Base-by-base conservation (phyloP, 2,113 vertebrate species). In the Muscicapa adusta region DNA sequence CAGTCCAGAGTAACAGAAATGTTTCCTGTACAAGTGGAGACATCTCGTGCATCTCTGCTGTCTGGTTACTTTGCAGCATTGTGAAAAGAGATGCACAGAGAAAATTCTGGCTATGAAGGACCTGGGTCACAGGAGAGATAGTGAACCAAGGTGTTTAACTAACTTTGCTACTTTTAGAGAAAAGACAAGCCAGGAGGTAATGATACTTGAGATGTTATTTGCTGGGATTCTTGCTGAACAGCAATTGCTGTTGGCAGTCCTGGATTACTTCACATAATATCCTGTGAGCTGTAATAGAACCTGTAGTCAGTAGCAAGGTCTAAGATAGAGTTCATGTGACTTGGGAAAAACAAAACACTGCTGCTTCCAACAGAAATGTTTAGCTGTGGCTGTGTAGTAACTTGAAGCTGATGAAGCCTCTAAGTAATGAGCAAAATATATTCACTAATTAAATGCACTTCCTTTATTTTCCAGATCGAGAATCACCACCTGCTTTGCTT, bases 61-160 rank as follows among this genome's bases (percentile, higher is more conserved):
- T 58, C 58, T 56, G 18, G 8, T n/a, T 73, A 67, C 60, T 83
- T 73, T 83, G 78, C 51, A 88, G 31, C 42, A 6, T 50, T 57
- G 36, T 72, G 68, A 56, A 74, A 62, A 61, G 73, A 60, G 70
- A 71, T 33, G 23, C 45, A 28, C n/a, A 36, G 72, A n/a, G 33
- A 75, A 58, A 62, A 56, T 76, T 58, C 58, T 85, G 42, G 8
- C 47, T 78, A 6, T 65, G 65, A 72, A 16, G 60, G 80, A 26
- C 76, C 54, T 19, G 68, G 62, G 43, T 60, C 74, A 75, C 31
- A 24, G 43, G 48, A 93, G 36, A 85, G 75, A 86, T 75, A 68
- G 83, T 65, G 72, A 90, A 70, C 48, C 53, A 71, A 94, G n/a
- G n/a, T 90, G 56, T 88, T 94, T 77, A 89, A 93, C 74, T 80